Conservation (phyloP, 2,888 invertebrate species). For the Pollenia angustigena region DNA sequence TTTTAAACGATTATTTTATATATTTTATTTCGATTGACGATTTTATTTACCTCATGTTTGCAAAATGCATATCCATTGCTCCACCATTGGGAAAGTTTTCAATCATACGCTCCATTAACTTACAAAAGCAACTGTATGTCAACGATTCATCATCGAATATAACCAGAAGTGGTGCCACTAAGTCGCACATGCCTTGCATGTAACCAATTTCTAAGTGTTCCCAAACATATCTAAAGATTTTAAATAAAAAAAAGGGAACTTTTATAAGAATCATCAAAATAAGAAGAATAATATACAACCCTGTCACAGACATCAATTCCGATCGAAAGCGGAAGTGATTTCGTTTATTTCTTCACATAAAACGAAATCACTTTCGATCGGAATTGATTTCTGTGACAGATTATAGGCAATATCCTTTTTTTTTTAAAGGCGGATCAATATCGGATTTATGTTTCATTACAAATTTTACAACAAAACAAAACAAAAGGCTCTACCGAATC, state of each 20-base stretch:
- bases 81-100: slow-evolving; percentile 95
- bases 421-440: too few species aligned
- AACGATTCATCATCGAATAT: slow-evolving; percentile 95
- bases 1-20: background rate
- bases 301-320: too few species aligned
- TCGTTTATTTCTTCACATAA: too few species aligned
- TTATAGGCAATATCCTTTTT: too few species aligned
- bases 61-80: slow-evolving; percentile 97
- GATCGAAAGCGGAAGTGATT: too few species aligned
- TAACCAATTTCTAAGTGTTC: slow-evolving; percentile 96
- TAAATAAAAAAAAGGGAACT: background rate
- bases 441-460: too few species aligned
- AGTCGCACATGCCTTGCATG: slow-evolving; percentile 98
- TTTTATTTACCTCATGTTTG: slow-evolving; percentile 91
- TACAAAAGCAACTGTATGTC: slow-evolving; percentile 94
- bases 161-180: slow-evolving; percentile 95
- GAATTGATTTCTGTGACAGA: too few species aligned
- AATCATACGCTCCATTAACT: slow-evolving; percentile 93
- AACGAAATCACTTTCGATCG: too few species aligned
- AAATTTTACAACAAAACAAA: too few species aligned
- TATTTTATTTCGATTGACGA: slow-evolving; percentile 7
- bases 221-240: slow-evolving; percentile 92
- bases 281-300: too few species aligned
- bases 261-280: too few species aligned
- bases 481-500: too few species aligned